Percentiles rank a stretch among this genome's conserved stretches.
Evolutionary conservation across 2,113 vertebrate species (phyloP).

Genomic region (Colaptes auratus): DNA sequence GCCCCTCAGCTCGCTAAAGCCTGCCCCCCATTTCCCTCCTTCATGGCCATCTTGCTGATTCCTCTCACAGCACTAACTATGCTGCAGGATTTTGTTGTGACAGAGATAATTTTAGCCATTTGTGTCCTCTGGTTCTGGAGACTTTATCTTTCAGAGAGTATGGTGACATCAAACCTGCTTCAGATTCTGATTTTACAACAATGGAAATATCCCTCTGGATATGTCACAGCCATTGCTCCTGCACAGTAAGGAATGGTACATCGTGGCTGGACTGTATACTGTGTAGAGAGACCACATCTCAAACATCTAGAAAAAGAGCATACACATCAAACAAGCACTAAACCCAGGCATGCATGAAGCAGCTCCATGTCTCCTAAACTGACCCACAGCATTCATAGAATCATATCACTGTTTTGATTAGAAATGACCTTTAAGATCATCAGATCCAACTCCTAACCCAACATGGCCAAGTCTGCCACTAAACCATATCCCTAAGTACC

Average conservation of each 20-base stretch:
- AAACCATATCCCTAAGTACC: too few relatives aligned
- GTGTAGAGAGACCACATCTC: neutral
- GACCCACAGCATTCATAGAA: neutral
- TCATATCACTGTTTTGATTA: too few relatives aligned
- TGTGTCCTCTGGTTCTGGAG: neutral
- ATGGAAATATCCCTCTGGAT: neutral
- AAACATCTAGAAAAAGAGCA: neutral
- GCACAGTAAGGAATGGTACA: neutral
- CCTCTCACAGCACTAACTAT: neutral
- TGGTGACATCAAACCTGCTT: neutral
- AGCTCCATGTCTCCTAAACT: neutral
- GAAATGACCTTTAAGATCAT: too few relatives aligned
- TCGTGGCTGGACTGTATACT: neutral
- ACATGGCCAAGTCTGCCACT: too few relatives aligned
- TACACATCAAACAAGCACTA: neutral
- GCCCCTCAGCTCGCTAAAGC: neutral
- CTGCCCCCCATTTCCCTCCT: neutral
- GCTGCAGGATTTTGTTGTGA: neutral
- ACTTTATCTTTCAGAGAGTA: neutral
- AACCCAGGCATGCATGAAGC: neutral
- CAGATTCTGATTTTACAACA: neutral
- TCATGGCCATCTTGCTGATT: neutral
- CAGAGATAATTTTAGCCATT: neutral
- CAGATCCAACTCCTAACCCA: too few relatives aligned
- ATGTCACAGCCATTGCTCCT: neutral